Evolutionary conservation across 2,888 invertebrate species (phyloP).

Genomic region (Drosophila atroscutellata): DNA sequence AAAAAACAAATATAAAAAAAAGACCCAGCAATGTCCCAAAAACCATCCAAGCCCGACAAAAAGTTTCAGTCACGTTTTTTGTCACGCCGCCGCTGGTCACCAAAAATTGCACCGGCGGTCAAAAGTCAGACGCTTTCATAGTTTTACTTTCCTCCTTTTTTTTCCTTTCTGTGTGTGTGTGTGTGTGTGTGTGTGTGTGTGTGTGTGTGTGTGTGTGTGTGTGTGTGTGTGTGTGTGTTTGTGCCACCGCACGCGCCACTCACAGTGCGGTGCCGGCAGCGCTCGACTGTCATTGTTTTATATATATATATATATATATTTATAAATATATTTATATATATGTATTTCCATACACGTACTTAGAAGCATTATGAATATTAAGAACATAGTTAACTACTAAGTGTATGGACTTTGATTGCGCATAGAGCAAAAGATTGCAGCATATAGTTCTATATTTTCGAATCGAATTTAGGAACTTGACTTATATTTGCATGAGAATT

Average conservation of each 20-base stretch:
- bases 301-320: not conserved
- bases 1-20: not conserved
- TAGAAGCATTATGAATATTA: slow-evolving; percentile 14
- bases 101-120: slow-evolving; percentile 66
- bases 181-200: not conserved
- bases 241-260: slow-evolving; percentile 29
- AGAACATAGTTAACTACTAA: not conserved
- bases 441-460: too few species aligned
- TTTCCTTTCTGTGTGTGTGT: not conserved
- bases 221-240: not conserved
- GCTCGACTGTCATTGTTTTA: slow-evolving; percentile 19
- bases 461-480: too few species aligned
- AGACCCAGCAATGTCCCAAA: slow-evolving; percentile 1
- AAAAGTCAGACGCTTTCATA: slow-evolving; percentile 59
- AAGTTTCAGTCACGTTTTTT: slow-evolving; percentile 74
- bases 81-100: slow-evolving; percentile 59
- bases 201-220: not conserved
- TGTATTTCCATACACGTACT: slow-evolving; percentile 23
- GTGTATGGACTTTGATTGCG: not conserved
- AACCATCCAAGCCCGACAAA: slow-evolving; percentile 38
- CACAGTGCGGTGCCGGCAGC: slow-evolving; percentile 13
- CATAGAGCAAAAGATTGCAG: not conserved
- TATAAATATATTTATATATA: not conserved
- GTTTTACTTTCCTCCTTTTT: slow-evolving; percentile 23
- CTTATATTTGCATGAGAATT: not conserved